phyloP scores from a whole-genome alignment of 2,888 invertebrate species.

The Mythimna albipuncta region DNA sequence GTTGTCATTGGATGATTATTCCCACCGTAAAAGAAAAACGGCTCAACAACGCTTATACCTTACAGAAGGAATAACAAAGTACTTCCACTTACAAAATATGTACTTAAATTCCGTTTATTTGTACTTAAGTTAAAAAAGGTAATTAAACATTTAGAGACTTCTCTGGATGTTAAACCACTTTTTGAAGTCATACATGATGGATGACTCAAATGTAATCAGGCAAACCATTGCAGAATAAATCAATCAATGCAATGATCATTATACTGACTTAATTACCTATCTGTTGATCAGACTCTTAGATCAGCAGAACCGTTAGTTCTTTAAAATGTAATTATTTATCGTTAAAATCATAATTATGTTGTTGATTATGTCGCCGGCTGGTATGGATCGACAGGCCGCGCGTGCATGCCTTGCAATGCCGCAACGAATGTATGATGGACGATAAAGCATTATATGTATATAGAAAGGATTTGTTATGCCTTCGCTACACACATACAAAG shows the following conservation, averaged over 20 bases:
- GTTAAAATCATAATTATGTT: constrained; percentile 6
- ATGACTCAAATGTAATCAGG: neutral
- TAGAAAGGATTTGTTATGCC: constrained; percentile 65
- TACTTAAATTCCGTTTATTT: neutral
- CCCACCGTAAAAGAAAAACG: too few relatives aligned
- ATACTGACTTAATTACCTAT: neutral
- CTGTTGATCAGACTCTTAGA: constrained; percentile 3
- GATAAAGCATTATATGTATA: constrained; percentile 52
- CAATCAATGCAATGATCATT: constrained; percentile 4
- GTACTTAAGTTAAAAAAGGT: neutral
- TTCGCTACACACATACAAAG: constrained; percentile 53
- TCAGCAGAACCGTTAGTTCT: neutral
- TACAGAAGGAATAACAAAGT: neutral
- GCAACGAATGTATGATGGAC: constrained; percentile 59
- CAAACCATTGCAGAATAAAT: constrained; percentile 7
- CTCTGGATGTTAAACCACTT: neutral
- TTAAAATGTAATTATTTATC: neutral
- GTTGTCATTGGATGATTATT: too few relatives aligned
- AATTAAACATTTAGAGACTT: neutral
- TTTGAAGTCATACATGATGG: neutral
- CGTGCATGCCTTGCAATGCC: constrained; percentile 42
- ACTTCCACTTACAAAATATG: neutral
- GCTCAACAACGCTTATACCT: neutral
- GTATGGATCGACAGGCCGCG: constrained; percentile 31
- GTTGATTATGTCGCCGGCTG: constrained; percentile 28